Evolutionary conservation across 2,888 invertebrate species (phyloP).

Genomic region (Noctua janthina): DNA sequence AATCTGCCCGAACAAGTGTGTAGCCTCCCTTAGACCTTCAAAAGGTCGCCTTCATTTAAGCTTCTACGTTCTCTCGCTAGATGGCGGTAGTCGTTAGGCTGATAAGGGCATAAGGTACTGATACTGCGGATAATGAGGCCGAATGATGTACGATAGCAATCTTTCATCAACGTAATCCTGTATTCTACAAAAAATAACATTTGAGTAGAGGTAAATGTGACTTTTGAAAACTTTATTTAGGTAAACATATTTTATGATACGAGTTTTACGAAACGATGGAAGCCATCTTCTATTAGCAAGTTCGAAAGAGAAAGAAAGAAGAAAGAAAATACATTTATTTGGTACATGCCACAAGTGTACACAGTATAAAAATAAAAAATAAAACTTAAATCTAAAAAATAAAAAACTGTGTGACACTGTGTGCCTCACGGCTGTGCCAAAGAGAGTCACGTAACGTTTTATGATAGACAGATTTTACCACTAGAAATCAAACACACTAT

Average conservation of each 20-base stretch:
- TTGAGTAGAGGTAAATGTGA: not conserved
- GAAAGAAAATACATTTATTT: too few species aligned
- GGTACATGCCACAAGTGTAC: too few species aligned
- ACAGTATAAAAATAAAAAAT: too few species aligned
- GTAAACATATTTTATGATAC: not conserved
- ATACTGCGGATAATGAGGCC: conserved; percentile 50
- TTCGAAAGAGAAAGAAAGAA: too few species aligned
- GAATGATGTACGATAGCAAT: conserved; percentile 46
- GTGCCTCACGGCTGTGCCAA: too few species aligned
- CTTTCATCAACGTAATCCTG: conserved; percentile 23
- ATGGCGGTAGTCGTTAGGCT: conserved; percentile 55
- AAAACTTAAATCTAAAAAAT: too few species aligned
- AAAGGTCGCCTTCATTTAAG: conserved; percentile 10
- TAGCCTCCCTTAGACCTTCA: not conserved
- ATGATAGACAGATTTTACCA: not conserved
- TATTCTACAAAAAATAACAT: conserved; percentile 1
- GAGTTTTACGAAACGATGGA: not conserved
- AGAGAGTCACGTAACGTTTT: not conserved
- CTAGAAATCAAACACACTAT: not conserved
- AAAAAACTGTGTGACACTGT: too few species aligned
- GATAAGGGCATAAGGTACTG: conserved; percentile 48
- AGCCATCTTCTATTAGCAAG: not conserved
- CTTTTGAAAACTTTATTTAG: not conserved
- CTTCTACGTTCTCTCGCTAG: conserved; percentile 33
- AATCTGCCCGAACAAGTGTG: not conserved